Conservation (phyloP, 2,113 vertebrate genomes). For the Macquaria ambigua region DNA sequence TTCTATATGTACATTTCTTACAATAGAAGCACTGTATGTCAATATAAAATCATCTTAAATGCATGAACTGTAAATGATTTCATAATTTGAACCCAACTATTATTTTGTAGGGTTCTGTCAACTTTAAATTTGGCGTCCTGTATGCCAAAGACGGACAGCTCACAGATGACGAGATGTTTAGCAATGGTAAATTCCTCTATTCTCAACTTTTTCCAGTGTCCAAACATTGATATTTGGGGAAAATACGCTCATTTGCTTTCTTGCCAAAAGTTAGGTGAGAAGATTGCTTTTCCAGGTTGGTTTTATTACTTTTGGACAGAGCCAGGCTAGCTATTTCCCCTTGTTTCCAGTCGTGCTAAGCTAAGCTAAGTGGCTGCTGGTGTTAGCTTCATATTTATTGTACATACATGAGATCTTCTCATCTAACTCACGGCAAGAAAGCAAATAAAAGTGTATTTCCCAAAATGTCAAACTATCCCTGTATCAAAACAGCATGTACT, state of each 20-base stretch:
- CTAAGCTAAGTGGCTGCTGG: not conserved
- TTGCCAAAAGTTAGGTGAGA: not conserved
- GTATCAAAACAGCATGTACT: not conserved
- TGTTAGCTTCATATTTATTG: not conserved
- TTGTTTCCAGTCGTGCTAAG: not conserved
- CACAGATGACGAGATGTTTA: conserved; percentile 99
- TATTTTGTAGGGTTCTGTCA: conserved; percentile 92
- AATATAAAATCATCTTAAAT: not conserved
- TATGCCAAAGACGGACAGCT: conserved; percentile 98
- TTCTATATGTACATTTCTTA: not conserved
- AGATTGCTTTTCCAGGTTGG: not conserved
- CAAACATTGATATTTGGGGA: not conserved
- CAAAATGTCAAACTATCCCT: not conserved
- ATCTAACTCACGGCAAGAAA: not conserved
- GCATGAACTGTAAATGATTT: not conserved
- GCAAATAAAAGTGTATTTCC: not conserved
- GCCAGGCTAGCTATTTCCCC: not conserved
- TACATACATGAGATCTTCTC: not conserved
- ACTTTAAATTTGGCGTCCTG: conserved; percentile 99
- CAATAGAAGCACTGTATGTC: not conserved
- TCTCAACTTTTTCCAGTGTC: not conserved
- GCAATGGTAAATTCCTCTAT: conserved; percentile 89
- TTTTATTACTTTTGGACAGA: not conserved
- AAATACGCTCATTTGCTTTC: not conserved
- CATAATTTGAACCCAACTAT: not conserved